Evolutionary conservation across 2,113 vertebrate genomes (phyloP).

Genomic region (Tupaia tana): DNA sequence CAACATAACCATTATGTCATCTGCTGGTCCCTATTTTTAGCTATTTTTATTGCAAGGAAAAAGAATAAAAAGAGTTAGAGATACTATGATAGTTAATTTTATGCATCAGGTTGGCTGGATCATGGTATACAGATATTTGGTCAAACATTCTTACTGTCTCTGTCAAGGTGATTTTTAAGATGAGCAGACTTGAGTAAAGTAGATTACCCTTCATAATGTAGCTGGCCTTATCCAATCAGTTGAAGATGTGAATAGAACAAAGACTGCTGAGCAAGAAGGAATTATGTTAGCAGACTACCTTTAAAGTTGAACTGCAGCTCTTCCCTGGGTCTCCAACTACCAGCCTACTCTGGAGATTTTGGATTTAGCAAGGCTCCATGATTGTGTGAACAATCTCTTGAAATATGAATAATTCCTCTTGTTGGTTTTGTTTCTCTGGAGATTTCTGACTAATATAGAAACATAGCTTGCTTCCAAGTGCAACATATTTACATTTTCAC

Average conservation of each 20-base stretch:
- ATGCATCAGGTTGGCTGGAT: background rate
- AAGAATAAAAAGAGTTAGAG: background rate
- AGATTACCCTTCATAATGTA: background rate
- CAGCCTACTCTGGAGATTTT: background rate
- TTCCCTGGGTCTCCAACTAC: background rate
- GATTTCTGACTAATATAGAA: background rate
- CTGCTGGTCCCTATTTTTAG: background rate
- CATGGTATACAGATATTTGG: background rate
- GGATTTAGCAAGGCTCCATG: background rate
- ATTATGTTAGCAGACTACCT: background rate
- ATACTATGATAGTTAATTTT: background rate
- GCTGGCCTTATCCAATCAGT: background rate
- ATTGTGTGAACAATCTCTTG: background rate
- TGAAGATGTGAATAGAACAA: background rate
- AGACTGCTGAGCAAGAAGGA: background rate
- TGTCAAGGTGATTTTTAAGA: background rate
- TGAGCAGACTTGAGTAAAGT: background rate
- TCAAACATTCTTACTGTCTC: background rate
- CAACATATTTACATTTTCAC: background rate
- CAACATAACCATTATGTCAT: no score
- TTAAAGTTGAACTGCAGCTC: background rate
- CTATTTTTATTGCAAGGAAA: background rate
- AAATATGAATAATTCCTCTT: background rate
- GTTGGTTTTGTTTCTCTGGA: conserved; percentile 10
- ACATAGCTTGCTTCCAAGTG: background rate